Base-by-base conservation (phyloP, 1,140 invertebrate species). In the Drosophila setifemur region DNA sequence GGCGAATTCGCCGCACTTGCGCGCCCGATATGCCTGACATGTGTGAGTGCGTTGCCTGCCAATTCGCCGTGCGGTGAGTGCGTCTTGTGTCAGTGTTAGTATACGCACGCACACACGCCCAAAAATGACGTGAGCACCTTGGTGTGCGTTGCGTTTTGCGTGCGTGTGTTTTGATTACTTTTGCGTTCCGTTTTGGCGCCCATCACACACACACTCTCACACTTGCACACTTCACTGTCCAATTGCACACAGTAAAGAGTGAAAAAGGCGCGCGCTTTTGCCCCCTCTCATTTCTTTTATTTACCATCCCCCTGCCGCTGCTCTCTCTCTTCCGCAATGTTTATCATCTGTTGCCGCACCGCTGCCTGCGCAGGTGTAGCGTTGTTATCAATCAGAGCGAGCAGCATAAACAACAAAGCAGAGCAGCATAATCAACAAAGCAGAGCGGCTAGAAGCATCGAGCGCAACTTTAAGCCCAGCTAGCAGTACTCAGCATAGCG, bases 131-230 rank as follows among this genome's bases (percentile, higher is more conserved):
- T 73, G 57, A 31, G 35, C 26, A 61, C 28, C 43, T 19, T 52
- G 52, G 81, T 86, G 72, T 86, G 81, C 57, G 81, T 86, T 73
- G 42, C 58, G 64, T 86, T 70, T 70, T 33, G 47, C 67, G 76
- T 81, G 76, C 75, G 82, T 86, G 82, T 86, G 81, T 85, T 86
- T 85, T 85, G 81, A 85, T 85, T 85, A 86, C 82, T 86, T 73
- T 85, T 85, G 75, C 58, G 31, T 73, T 60, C 9, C 71, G 68
- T 81, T 86, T 86, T 86, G 76, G 81, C 81, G 81, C 79, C 73
- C 70, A 82, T 16, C 28, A 29, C 42, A 40, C 39, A 35, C 35
- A 69, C 28, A 19, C 49, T 19, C 25, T 12, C 12, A 2, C 6
- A n/a, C 37, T 8, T n/a, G 14, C 29, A 35, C 77, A 69, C 40